Evolutionary conservation across 2,113 vertebrate species (phyloP), one percentile per base, ranked within the genome.

Genomic region (Scophthalmus maximus): DNA sequence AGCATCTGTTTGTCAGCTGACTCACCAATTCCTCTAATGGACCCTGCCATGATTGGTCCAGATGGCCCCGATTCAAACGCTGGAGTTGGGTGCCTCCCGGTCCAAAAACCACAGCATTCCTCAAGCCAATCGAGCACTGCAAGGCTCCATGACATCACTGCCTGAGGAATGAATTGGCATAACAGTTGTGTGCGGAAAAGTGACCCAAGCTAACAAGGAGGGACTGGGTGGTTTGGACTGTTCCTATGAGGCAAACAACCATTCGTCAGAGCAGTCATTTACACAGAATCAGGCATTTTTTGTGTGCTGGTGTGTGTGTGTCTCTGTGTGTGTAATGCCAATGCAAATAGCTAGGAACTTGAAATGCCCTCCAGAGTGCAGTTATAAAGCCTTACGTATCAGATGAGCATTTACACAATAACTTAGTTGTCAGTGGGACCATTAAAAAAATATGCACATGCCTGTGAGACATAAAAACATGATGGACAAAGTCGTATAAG

Each of bases 21-120:
- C 58, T 81, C 68, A 76, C 75, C 79, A 57, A 76, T 79, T 89
- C 67, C 63, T 68, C 26, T 30, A 51, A 68, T 38, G 57, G 42
- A 26, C 40, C 57, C 44, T 36, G 5, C 68, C 49, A 68, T 18
- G 57, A 73, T 61, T 70, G 47, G 51, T 72, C 66, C 79, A 84
- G 59, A 73, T 78, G 73, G 73, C 57, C 58, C 55, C 0, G 11
- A 56, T 72, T 81, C 56, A 79, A 81, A 75, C 12, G 7, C 59
- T 58, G 59, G 72, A 56, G 36, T 72, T 11, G 18, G 46, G 46
- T 32, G 66, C 49, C 78, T 86, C 78, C 58, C 15, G 22, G 67
- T 72, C 79, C 78, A 57, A 75, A 91, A 92, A 90, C 88, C 88
- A n/a, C 88, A 89, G 83, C 87, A 92, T 93, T 92, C 90, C 89